phyloP scores from a whole-genome alignment of 1,140 invertebrate genomes.

The Drosophila punjabiensis region DNA sequence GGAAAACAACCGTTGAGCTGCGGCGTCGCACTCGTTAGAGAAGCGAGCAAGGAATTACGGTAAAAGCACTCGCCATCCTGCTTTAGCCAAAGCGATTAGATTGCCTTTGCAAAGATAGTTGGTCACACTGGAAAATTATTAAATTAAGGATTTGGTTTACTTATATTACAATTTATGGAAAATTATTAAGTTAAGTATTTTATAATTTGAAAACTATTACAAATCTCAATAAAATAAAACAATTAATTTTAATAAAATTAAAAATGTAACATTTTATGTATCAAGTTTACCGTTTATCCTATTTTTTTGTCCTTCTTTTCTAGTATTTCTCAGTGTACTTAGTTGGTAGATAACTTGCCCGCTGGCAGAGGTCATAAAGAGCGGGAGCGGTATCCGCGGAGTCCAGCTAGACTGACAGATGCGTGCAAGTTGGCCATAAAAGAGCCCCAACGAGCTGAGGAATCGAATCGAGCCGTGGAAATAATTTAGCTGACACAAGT shows the following conservation, averaged over 20 bases:
- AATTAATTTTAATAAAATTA: too few species aligned
- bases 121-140: constrained; percentile 2
- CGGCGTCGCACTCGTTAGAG: constrained; percentile 66
- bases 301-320: background rate
- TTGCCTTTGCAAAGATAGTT: constrained; percentile 72
- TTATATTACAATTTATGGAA: background rate
- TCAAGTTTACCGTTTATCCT: background rate
- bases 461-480: constrained; percentile 64
- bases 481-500: constrained; percentile 75
- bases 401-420: constrained; percentile 69
- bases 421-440: constrained; percentile 81
- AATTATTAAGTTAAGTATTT: background rate
- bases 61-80: constrained; percentile 46
- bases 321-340: constrained; percentile 19
- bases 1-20: constrained; percentile 80
- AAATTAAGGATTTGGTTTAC: too few species aligned
- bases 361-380: constrained; percentile 51
- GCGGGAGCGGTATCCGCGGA: constrained; percentile 17
- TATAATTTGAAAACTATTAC: background rate
- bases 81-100: constrained; percentile 64
- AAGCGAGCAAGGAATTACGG: constrained; percentile 61
- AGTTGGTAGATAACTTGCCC: constrained; percentile 37
- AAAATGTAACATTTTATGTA: background rate
- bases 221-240: too few species aligned
- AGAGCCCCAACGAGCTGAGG: constrained; percentile 63